Conservation (phyloP, 2,888 invertebrate species). For the Polydrusus pterygomalis region DNA sequence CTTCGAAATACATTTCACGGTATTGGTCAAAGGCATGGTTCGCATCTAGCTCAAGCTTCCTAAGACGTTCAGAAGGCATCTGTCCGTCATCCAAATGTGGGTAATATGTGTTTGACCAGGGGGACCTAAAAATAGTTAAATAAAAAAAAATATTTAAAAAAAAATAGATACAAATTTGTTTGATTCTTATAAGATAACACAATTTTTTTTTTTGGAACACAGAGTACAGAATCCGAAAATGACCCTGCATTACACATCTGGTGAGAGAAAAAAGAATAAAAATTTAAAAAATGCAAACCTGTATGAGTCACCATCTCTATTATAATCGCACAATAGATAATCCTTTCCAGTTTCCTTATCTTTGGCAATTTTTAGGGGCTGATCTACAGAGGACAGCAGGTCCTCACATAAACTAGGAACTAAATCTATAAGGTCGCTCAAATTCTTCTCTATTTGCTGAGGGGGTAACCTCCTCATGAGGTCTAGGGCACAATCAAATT, state of each 20-base stretch:
- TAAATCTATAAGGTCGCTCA: slow-evolving; percentile 97
- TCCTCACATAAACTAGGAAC: slow-evolving; percentile 98
- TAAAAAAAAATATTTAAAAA: background rate
- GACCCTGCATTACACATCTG: background rate
- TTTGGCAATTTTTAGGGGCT: slow-evolving; percentile 93
- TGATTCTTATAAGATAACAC: no score
- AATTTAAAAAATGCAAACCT: slow-evolving; percentile 73
- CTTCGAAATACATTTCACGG: slow-evolving; percentile 99
- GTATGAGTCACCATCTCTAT: slow-evolving; percentile 99
- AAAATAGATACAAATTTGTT: no score
- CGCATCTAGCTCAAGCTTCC: slow-evolving; percentile 97
- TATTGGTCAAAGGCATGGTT: slow-evolving; percentile 99
- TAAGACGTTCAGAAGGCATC: slow-evolving; percentile 96
- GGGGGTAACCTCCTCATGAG: slow-evolving; percentile 99
- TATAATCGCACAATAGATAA: slow-evolving; percentile 98
- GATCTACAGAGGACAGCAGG: slow-evolving; percentile 96
- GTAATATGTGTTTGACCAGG: slow-evolving; percentile 99
- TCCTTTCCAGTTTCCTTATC: slow-evolving; percentile 97
- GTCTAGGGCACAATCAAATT: slow-evolving; percentile 99
- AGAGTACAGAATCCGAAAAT: no score
- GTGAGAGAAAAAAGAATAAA: background rate
- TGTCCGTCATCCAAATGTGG: slow-evolving; percentile 98
- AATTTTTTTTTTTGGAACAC: no score
- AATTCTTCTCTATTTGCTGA: slow-evolving; percentile 98
- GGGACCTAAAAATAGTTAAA: slow-evolving; percentile 80